phyloP scores from a whole-genome alignment of 2,113 vertebrate species.

The Cyprinodon tularosa region DNA sequence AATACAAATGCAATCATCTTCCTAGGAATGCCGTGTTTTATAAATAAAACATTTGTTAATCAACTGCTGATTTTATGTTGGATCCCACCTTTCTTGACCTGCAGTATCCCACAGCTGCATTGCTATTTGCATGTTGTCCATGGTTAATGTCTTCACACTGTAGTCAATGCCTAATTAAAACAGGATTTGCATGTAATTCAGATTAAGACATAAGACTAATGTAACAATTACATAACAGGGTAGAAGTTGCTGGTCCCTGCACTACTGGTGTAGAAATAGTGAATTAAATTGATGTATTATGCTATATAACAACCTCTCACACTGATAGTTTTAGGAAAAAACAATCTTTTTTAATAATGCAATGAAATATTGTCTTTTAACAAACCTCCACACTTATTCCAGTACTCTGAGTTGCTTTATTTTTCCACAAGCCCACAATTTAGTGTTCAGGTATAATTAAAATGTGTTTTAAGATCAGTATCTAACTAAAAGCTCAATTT shows the following conservation, averaged over 20 bases:
- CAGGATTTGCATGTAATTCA: not conserved
- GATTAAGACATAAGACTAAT: not conserved
- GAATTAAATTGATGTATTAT: not conserved
- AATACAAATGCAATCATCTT: no score
- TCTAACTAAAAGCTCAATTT: no score
- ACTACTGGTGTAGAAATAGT: not conserved
- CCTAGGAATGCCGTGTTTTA: no score
- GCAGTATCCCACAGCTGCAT: constrained; percentile 96
- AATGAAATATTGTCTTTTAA: not conserved
- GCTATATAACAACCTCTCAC: not conserved
- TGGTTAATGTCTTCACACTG: constrained; percentile 85
- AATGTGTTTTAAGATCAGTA: not conserved
- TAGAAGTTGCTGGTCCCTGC: not conserved
- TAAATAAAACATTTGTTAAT: not conserved
- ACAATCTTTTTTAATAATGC: not conserved
- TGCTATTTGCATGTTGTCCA: constrained; percentile 84
- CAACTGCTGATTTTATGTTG: not conserved
- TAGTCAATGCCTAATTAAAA: constrained; percentile 87
- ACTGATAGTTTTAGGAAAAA: not conserved
- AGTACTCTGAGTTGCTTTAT: no score
- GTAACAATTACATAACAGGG: not conserved
- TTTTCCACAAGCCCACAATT: not conserved
- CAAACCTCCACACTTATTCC: not conserved
- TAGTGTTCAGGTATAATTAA: not conserved
- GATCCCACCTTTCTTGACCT: constrained; percentile 87